Evolutionary conservation across 2,113 vertebrate genomes (phyloP).

Genomic region (Vulpes lagopus): DNA sequence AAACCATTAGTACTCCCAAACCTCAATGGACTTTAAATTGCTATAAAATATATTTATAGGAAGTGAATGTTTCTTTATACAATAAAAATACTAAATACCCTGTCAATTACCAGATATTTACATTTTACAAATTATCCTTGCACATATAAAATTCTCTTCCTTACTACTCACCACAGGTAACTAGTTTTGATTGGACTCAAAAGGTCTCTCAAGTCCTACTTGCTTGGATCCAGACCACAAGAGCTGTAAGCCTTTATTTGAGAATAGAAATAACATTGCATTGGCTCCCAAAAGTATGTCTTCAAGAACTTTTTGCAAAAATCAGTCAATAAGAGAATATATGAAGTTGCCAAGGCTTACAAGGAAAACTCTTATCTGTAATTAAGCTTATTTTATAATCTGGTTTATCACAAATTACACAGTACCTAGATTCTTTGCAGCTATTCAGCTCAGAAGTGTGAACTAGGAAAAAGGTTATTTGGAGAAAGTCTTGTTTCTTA

Average conservation of each 20-base stretch:
- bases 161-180: not conserved
- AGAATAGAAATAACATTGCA: not conserved
- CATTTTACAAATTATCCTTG: constrained; percentile 37
- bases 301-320: constrained; percentile 59
- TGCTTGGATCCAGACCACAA: constrained; percentile 31
- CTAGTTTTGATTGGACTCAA: not conserved
- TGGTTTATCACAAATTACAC: constrained; percentile 47
- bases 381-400: constrained; percentile 73
- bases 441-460: not conserved
- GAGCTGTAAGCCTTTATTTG: not conserved
- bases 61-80: not conserved
- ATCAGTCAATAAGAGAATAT: not conserved
- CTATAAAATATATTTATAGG: constrained; percentile 45
- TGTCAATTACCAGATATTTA: constrained; percentile 11
- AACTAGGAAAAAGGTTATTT: constrained; percentile 77
- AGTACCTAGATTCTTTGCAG: constrained; percentile 54
- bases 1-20: constrained; percentile 54
- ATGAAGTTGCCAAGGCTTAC: not conserved
- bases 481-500: constrained; percentile 61
- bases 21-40: constrained; percentile 56
- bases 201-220: not conserved
- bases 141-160: not conserved
- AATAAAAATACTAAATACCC: constrained; percentile 39
- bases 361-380: constrained; percentile 63
- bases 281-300: not conserved